Percentiles rank a stretch among this genome's conserved stretches.
phyloP scores from a whole-genome alignment of 2,797 vertebrate genomes.

The Melopsittacus undulatus region DNA sequence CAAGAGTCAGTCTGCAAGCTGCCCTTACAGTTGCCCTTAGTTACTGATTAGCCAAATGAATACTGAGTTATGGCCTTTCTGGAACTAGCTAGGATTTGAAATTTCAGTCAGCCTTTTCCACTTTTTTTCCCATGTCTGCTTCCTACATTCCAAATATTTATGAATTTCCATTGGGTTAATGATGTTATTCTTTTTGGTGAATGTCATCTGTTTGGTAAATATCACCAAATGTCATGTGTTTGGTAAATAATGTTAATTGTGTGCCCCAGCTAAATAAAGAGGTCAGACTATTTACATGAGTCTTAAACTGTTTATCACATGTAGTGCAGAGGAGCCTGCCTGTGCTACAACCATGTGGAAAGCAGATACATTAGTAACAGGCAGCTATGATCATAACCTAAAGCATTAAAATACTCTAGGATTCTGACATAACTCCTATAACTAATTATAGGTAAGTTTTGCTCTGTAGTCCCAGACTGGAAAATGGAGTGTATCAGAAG shows the following conservation, averaged over 20 bases:
- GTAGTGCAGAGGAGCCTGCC: not conserved
- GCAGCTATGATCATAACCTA: not conserved
- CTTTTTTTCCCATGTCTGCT: not conserved
- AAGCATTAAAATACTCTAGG: not conserved
- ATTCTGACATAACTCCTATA: not conserved
- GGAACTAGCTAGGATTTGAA: not conserved
- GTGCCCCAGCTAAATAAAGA: not conserved
- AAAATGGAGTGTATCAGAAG: not conserved
- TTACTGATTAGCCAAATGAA: not conserved
- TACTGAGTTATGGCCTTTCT: not conserved
- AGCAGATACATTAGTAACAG: not conserved
- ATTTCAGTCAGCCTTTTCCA: not conserved
- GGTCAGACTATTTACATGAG: conserved; percentile 3
- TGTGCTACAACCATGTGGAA: not conserved
- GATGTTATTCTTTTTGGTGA: not conserved
- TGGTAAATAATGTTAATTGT: not conserved
- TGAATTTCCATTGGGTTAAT: not conserved
- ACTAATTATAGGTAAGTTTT: not conserved
- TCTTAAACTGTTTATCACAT: conserved; percentile 12
- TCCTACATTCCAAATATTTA: not conserved
- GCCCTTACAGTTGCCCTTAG: not conserved
- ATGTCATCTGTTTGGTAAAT: conserved; percentile 30
- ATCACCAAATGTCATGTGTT: conserved; percentile 15
- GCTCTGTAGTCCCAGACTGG: not conserved
- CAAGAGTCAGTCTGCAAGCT: not conserved